Evolutionary conservation across 2,797 vertebrate genomes (phyloP).

Genomic region (Catostomus latipinnis): DNA sequence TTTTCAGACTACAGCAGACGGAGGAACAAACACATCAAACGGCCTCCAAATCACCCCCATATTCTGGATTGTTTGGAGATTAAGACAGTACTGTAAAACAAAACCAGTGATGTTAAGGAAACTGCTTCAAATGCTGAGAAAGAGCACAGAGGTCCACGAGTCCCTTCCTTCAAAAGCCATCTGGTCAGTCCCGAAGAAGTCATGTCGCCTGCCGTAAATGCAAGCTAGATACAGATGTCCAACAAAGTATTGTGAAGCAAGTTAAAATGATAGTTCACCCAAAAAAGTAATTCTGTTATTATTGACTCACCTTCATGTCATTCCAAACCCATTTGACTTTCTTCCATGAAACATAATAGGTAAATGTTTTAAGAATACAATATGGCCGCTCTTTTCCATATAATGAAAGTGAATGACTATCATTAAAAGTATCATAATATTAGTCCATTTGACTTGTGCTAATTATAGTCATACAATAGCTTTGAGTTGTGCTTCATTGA

Average conservation of each 20-base stretch:
- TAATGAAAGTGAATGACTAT: no score
- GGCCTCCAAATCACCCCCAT: conserved; percentile 8
- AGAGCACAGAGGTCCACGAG: not conserved
- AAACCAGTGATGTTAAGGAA: conserved; percentile 8
- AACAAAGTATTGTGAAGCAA: conserved; percentile 13
- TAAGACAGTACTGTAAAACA: not conserved
- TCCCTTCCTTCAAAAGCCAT: conserved; percentile 41
- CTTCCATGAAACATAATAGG: no score
- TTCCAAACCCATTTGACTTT: no score
- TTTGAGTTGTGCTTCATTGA: no score
- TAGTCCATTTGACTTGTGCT: no score
- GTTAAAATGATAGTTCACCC: not conserved
- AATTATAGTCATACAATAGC: no score
- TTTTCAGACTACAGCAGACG: conserved; percentile 17
- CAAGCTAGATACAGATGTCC: conserved; percentile 9
- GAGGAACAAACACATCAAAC: conserved; percentile 28
- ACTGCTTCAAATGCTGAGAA: not conserved
- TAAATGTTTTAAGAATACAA: no score
- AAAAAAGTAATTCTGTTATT: not conserved
- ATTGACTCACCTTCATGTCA: no score
- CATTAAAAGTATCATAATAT: no score
- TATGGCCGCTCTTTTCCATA: no score
- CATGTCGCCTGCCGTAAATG: not conserved
- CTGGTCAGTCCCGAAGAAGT: conserved; percentile 18
- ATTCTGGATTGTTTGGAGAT: not conserved